Evolutionary conservation across 2,797 vertebrate species (phyloP).

Genomic region (Smutsia gigantea): DNA sequence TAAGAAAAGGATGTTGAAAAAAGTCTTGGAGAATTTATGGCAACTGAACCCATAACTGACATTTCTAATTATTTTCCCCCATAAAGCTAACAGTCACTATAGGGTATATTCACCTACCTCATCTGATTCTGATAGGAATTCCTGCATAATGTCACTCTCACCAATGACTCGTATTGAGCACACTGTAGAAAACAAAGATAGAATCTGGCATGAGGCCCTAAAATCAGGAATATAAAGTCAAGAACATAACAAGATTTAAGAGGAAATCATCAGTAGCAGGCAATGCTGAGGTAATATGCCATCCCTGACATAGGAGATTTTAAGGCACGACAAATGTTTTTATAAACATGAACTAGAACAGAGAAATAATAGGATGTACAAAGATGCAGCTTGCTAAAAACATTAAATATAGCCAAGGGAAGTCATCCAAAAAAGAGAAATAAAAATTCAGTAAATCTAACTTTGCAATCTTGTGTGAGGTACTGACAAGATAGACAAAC

Average conservation of each 20-base stretch:
- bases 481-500: not conserved
- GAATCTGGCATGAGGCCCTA: conserved; percentile 10
- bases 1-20: not conserved
- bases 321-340: not conserved
- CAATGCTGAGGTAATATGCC: not conserved
- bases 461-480: conserved; percentile 1
- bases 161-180: conserved; percentile 97
- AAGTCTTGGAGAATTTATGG: not conserved
- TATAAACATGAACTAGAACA: not conserved
- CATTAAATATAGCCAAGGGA: not conserved
- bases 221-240: conserved; percentile 4
- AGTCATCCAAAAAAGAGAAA: not conserved
- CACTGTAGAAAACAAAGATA: conserved; percentile 84
- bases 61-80: not conserved
- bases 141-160: conserved; percentile 98
- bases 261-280: not conserved
- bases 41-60: not conserved
- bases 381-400: conserved; percentile 25
- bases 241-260: conserved; percentile 12
- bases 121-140: conserved; percentile 97
- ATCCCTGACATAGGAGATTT: not conserved
- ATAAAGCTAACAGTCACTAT: not conserved
- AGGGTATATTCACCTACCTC: conserved; percentile 88
- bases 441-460: conserved; percentile 48
- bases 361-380: not conserved